These are phyloP conservation scores for Ormia ochracea DNA, from an alignment of 2,888 invertebrate species.

Conservation along the genomic window DNA sequence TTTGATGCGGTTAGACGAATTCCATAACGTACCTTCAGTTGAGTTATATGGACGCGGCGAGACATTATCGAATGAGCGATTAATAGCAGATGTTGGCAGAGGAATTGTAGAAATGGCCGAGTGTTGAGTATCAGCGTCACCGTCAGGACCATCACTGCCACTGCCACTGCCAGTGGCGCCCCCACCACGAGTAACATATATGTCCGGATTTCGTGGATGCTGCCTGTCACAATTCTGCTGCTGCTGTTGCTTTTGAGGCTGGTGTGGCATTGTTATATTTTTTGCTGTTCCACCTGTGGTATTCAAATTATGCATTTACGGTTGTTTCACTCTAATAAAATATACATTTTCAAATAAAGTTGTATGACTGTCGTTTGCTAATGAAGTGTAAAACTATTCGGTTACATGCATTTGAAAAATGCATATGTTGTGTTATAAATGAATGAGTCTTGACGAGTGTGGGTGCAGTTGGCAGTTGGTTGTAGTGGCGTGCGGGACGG, in stretches of 20 bases:
- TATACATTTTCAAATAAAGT: slow-evolving; percentile 36
- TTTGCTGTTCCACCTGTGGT: slow-evolving; percentile 36
- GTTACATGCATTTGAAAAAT: slow-evolving; percentile 1
- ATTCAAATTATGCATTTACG: slow-evolving; percentile 47
- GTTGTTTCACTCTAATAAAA: slow-evolving; percentile 36
- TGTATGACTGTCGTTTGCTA: slow-evolving; percentile 28
- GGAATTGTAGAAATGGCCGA: slow-evolving; percentile 31
- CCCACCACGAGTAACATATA: neutral
- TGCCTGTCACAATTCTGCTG: neutral
- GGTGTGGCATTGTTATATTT: neutral
- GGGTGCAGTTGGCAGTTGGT: neutral
- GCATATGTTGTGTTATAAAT: neutral
- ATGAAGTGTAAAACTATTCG: slow-evolving; percentile 52
- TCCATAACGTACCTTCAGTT: slow-evolving; percentile 70
- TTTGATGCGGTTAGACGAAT: slow-evolving; percentile 2
- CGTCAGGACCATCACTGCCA: too few relatives aligned
- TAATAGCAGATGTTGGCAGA: slow-evolving; percentile 58
- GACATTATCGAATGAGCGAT: slow-evolving; percentile 73
- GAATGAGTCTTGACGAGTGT: neutral
- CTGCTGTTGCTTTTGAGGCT: slow-evolving; percentile 1
- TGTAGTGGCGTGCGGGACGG: neutral
- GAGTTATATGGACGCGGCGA: slow-evolving; percentile 73
- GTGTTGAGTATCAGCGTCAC: too few relatives aligned
- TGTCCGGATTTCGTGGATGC: slow-evolving; percentile 1
- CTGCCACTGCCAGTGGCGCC: too few relatives aligned